phyloP scores from a whole-genome alignment of 2,888 invertebrate genomes.

The Morpho achilles region DNA sequence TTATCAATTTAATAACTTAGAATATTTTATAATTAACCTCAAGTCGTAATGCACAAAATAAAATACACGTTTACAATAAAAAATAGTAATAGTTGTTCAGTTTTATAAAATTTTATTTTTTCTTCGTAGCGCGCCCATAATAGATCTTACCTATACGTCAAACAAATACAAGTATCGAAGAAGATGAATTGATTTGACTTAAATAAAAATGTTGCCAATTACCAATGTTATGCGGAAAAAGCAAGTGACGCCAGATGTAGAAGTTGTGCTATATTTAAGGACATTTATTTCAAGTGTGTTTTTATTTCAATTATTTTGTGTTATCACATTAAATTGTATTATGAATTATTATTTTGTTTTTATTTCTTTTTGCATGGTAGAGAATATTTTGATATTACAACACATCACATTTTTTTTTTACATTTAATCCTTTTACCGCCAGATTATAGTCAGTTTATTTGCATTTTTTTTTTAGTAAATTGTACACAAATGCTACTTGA shows the following conservation, averaged over 20 bases:
- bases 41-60: too few species aligned
- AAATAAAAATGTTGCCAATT: constrained; percentile 23
- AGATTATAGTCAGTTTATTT: constrained; percentile 1
- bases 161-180: constrained; percentile 73
- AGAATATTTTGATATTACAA: constrained; percentile 18
- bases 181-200: constrained; percentile 44
- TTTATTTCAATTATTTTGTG: constrained; percentile 55
- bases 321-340: constrained; percentile 69
- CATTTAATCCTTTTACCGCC: constrained; percentile 13
- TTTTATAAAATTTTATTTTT: constrained; percentile 42
- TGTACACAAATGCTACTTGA: background rate
- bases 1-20: background rate
- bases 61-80: background rate
- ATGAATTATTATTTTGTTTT: constrained; percentile 59
- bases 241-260: constrained; percentile 49
- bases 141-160: constrained; percentile 62
- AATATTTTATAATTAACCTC: background rate
- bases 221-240: constrained; percentile 31
- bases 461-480: background rate
- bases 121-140: constrained; percentile 70
- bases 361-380: constrained; percentile 68
- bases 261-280: constrained; percentile 52
- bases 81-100: background rate
- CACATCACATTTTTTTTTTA: constrained; percentile 1
- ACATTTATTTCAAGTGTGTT: constrained; percentile 52